These are phyloP conservation scores for Calypte anna DNA, from an alignment of 2,113 vertebrate species.

Conservation along the genomic window DNA sequence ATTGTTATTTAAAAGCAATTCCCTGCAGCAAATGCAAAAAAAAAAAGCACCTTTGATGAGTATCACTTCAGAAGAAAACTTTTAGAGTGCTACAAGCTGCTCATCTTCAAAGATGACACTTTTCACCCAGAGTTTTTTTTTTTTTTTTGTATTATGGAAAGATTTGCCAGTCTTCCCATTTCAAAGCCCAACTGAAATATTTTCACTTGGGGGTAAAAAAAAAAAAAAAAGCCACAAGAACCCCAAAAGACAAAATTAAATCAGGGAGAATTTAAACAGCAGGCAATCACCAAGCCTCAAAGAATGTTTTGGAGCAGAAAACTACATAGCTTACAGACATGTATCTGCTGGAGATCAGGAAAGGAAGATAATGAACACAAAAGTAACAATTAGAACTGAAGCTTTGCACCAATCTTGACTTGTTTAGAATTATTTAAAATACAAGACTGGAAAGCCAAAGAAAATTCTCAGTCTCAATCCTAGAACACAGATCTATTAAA, in stretches of 20 bases:
- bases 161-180: neutral
- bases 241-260: neutral
- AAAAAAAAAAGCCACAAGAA: neutral
- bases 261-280: neutral
- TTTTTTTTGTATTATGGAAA: neutral
- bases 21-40: constrained; percentile 80
- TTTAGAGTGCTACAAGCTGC: neutral
- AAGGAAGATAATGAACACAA: neutral
- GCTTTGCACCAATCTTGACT: neutral
- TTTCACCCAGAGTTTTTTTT: neutral
- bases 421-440: neutral
- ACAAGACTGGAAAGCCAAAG: neutral
- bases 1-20: constrained; percentile 99
- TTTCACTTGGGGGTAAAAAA: neutral
- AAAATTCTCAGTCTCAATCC: accelerated
- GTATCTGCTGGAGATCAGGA: neutral
- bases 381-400: neutral
- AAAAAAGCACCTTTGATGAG: neutral
- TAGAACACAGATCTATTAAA: accelerated
- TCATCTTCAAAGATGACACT: neutral
- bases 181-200: neutral
- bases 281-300: neutral
- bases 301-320: neutral
- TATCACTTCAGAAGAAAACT: neutral
- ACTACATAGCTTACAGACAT: neutral